Percentiles rank a stretch among this genome's conserved stretches.
Conservation (phyloP, 2,113 vertebrate species). For the Toxotes jaculatrix region DNA sequence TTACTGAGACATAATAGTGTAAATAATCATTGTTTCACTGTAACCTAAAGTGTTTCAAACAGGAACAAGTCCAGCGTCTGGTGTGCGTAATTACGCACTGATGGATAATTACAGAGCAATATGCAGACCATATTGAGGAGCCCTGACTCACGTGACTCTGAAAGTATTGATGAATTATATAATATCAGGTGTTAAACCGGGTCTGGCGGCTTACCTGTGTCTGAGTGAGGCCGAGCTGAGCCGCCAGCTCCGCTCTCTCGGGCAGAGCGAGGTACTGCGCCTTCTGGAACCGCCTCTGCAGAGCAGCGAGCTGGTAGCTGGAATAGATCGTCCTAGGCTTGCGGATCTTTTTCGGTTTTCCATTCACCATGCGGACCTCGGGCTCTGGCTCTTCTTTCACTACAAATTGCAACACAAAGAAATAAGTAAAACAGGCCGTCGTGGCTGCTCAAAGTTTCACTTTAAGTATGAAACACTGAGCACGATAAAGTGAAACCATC, state of each 20-base stretch:
- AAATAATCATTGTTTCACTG: neutral
- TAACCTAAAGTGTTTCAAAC: neutral
- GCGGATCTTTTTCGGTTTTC: slow-evolving; percentile 98
- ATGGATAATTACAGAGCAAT: neutral
- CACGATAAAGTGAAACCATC: neutral
- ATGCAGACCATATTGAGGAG: neutral
- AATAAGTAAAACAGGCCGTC: neutral
- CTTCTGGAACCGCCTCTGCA: slow-evolving; percentile 98
- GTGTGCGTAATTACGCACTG: slow-evolving; percentile 56
- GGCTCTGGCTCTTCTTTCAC: slow-evolving; percentile 98
- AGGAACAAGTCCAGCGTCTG: neutral
- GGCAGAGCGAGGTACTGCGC: slow-evolving; percentile 97
- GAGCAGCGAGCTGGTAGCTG: slow-evolving; percentile 96
- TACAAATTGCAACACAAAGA: slow-evolving; percentile 48
- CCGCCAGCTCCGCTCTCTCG: slow-evolving; percentile 95
- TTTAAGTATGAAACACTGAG: neutral
- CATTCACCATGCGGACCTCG: slow-evolving; percentile 98
- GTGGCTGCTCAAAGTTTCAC: neutral
- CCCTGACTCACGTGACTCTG: neutral
- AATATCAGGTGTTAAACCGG: neutral
- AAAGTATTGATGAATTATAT: neutral
- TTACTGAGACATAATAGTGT: neutral
- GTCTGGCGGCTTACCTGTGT: slow-evolving; percentile 88
- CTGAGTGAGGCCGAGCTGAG: slow-evolving; percentile 97
- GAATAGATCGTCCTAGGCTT: slow-evolving; percentile 99